Evolutionary conservation across 92 coral and sea anemone species (phyloP), one percentile per base, ranked within the genome.

Genomic region (Heliopora coerulea): DNA sequence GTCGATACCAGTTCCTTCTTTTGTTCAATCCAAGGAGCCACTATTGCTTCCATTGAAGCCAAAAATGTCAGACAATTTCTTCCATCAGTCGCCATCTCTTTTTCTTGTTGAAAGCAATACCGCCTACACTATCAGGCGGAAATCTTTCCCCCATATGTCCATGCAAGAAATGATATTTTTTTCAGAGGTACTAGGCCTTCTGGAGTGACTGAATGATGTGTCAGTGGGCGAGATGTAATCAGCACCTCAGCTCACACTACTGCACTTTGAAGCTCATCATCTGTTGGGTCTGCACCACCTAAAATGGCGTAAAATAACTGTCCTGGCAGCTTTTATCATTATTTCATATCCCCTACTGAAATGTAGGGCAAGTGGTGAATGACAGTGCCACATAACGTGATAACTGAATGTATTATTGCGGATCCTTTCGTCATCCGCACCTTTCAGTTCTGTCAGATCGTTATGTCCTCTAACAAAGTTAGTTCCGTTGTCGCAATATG

Each of bases 301-400:
- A 83, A 39, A 23, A 70, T 79, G 2, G 83, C 80, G 25, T 57
- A 52, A n/a, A 14, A 79, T 62, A 17, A 80, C 87, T 26, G 78
- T 83, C 70, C 78, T 83, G 6, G 87, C 83, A 26, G 84, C 84
- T 59, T 72, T 83, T 4, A 83, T 66, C 87, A 79, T 83, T 17
- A 83, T 63, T 33, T 83, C 87, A 62, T 79, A 73, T 20, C 79
- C 87, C 12, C 87, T 80, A 18, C 87, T 79, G 68, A 83, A 83
- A 65, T 83, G 87, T 29, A 83, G 87, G 59, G 80, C 84, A 27
- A 79, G 41, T 21, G 83, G 87, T 8, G 83, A 75, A 25, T 68
- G 75, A 42, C 78, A 82, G 57, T 73, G 80, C 81, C 82, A 81
- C 26, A 62, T 74, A 17, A 81, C 73, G 5, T 75, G 72, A 48